Base-by-base conservation (phyloP, 2,888 invertebrate species). In the Tetranychus truncatus region DNA sequence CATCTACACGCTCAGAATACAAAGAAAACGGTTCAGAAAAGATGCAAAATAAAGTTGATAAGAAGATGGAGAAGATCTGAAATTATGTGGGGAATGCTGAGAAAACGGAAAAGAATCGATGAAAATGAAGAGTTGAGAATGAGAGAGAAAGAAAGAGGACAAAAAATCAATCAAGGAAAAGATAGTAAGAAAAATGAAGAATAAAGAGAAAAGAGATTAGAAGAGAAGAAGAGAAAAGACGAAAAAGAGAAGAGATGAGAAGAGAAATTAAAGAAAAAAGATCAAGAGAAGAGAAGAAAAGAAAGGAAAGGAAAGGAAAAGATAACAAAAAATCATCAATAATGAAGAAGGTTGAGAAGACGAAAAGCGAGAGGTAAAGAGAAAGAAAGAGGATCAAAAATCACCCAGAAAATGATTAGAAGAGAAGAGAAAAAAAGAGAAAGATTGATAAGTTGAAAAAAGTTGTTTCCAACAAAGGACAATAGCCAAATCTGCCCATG, bases 231-330 rank as follows among this genome's bases (percentile, higher is more conserved):
- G n/a, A n/a, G n/a, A n/a, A n/a, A n/a, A n/a, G n/a, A n/a, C n/a
- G n/a, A n/a, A n/a, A n/a, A n/a, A n/a, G n/a, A n/a, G n/a, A n/a
- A n/a, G n/a, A n/a, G n/a, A n/a, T n/a, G n/a, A n/a, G n/a, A n/a
- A n/a, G n/a, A n/a, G n/a, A n/a, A n/a, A n/a, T n/a, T n/a, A n/a
- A n/a, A n/a, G n/a, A n/a, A n/a, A n/a, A n/a, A n/a, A n/a, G n/a
- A n/a, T n/a, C n/a, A n/a, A n/a, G n/a, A n/a, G n/a, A 15, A 65
- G 65, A 65, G 65, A 65, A 15, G 15, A 15, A 65, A n/a, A 66
- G 66, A 66, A n/a, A 66, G 66, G n/a, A n/a, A 66, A n/a, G n/a
- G 66, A 66, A n/a, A 66, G 66, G n/a, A n/a, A 66, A n/a, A 66
- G 66, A 66, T 15, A 66, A n/a, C 15, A n/a, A 66, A n/a, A 66